phyloP scores from a whole-genome alignment of 2,113 vertebrate species.

The Ophiodon elongatus region DNA sequence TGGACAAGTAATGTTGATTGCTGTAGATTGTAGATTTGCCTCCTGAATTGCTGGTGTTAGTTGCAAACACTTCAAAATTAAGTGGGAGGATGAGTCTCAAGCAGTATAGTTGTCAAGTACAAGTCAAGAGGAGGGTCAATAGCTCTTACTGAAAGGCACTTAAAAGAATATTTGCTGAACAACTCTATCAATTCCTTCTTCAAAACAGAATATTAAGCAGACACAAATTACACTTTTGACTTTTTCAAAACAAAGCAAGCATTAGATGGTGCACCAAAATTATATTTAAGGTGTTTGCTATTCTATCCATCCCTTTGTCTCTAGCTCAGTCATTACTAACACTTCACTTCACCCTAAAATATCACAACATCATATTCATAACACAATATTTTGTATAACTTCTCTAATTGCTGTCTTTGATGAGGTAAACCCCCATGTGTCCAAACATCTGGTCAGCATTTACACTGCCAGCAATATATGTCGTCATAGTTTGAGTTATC shows the following conservation, averaged over 20 bases:
- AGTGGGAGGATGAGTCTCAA: neutral
- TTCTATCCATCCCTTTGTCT: neutral
- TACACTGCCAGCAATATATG: neutral
- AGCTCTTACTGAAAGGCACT: neutral
- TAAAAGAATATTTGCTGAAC: slow-evolving; percentile 19
- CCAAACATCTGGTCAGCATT: slow-evolving; percentile 56
- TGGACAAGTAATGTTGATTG: neutral
- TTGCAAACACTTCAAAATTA: slow-evolving; percentile 23
- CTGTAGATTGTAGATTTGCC: neutral
- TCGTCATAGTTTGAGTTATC: neutral
- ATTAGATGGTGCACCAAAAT: neutral
- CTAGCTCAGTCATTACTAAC: neutral
- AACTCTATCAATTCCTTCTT: neutral
- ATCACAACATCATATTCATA: slow-evolving; percentile 2
- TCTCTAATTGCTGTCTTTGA: neutral
- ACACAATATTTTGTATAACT: neutral
- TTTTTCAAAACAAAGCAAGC: neutral
- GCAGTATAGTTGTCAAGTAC: neutral
- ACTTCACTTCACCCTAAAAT: neutral
- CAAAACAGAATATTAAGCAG: slow-evolving; percentile 2
- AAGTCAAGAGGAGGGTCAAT: slow-evolving; percentile 10
- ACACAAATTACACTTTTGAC: neutral
- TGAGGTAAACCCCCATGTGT: neutral
- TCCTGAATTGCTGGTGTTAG: neutral
- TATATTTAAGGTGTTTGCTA: neutral